phyloP scores from a whole-genome alignment of 2,888 invertebrate species.

The Tetramorium bicarinatum region DNA sequence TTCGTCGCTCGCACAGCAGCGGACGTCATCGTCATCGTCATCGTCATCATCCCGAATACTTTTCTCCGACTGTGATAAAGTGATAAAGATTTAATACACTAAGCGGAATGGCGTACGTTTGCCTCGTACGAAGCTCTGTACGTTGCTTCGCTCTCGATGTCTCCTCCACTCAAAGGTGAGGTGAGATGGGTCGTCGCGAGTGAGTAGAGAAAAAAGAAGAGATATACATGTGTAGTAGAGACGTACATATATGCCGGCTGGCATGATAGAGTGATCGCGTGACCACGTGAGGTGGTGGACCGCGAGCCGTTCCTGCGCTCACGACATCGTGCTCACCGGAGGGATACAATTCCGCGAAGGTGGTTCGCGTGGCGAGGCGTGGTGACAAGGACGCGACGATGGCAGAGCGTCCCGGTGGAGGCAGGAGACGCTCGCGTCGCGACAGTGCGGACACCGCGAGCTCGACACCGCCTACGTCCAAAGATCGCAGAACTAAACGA shows the following conservation, averaged over 20 bases:
- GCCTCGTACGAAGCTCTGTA: not conserved
- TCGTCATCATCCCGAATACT: not conserved
- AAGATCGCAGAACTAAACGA: conserved; percentile 89
- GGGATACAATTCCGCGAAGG: conserved; percentile 77
- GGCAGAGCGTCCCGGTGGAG: conserved; percentile 84
- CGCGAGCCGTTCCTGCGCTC: conserved; percentile 56
- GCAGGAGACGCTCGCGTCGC: conserved; percentile 82
- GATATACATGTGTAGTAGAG: too few relatives aligned
- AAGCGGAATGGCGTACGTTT: conserved; percentile 44
- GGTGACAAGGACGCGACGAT: conserved; percentile 82
- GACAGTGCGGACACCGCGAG: conserved; percentile 82
- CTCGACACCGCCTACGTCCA: conserved; percentile 84
- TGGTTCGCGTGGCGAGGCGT: conserved; percentile 84
- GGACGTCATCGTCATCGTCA: not conserved
- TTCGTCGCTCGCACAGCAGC: not conserved
- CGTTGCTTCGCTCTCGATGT: not conserved
- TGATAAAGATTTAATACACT: too few relatives aligned
- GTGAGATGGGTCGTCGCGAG: conserved; percentile 19
- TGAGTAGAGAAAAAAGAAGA: not conserved
- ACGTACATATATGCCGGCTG: not conserved
- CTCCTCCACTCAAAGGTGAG: not conserved
- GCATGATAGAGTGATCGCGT: conserved; percentile 58
- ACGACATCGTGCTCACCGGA: conserved; percentile 8
- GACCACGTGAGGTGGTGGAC: conserved; percentile 40
- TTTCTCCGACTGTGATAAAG: not conserved